phyloP scores from a whole-genome alignment of 2,888 invertebrate genomes.

The Mermis nigrescens region DNA sequence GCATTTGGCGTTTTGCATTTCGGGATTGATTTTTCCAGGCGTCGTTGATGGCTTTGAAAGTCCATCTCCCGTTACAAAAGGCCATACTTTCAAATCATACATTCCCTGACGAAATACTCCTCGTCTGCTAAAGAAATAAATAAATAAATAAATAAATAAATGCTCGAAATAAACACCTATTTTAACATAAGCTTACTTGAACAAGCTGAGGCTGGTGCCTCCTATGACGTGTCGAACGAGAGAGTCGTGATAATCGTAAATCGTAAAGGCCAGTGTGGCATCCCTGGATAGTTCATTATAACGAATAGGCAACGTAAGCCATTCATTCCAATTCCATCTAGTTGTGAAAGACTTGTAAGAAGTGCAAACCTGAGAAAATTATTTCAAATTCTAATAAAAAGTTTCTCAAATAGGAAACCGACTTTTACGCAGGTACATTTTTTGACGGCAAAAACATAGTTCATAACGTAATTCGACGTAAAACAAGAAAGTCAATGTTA shows the following conservation, averaged over 20 bases:
- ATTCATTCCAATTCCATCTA: slow-evolving; percentile 95
- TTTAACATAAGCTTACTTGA: not conserved
- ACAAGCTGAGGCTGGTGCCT: slow-evolving; percentile 73
- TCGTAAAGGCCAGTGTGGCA: slow-evolving; percentile 62
- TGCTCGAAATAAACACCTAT: too few species aligned
- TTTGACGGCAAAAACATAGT: too few species aligned
- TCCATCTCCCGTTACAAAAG: slow-evolving; percentile 59
- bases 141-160: too few species aligned
- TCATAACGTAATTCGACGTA: too few species aligned
- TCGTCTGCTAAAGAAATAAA: slow-evolving; percentile 53
- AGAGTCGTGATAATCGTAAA: slow-evolving; percentile 75
- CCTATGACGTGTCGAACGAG: slow-evolving; percentile 65
- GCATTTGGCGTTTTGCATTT: too few species aligned
- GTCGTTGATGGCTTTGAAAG: slow-evolving; percentile 49
- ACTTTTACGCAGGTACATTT: too few species aligned
- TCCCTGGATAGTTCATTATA: slow-evolving; percentile 75
- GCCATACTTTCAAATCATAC: slow-evolving; percentile 77
- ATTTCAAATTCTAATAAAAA: slow-evolving; percentile 56
- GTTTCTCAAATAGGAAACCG: too few species aligned
- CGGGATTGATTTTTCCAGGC: slow-evolving; percentile 33
- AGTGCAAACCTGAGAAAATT: slow-evolving; percentile 66
- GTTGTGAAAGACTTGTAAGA: slow-evolving; percentile 77
- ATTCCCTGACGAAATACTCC: slow-evolving; percentile 59
- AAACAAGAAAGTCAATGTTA: too few species aligned
- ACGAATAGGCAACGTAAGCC: slow-evolving; percentile 71